Conservation (phyloP, 2,113 vertebrate genomes). For the Alces alces region DNA sequence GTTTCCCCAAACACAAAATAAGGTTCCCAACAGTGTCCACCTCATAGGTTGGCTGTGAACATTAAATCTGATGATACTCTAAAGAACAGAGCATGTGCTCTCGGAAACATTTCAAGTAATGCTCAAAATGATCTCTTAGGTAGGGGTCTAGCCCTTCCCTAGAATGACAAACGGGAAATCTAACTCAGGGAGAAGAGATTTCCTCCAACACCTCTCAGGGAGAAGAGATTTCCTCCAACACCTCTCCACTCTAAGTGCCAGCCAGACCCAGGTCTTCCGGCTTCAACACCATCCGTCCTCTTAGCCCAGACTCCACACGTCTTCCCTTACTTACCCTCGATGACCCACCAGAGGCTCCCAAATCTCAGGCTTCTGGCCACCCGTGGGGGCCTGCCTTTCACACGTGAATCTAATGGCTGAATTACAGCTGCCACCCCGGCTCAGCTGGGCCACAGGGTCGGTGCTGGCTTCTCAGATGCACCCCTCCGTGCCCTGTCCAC, state of each 20-base stretch:
- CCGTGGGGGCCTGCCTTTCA: not conserved
- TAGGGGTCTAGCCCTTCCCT: not conserved
- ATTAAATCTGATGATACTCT: not conserved
- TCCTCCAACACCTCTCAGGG: not conserved
- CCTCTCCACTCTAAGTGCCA: not conserved
- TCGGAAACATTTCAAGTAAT: not conserved
- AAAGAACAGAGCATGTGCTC: not conserved
- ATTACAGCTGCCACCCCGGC: not conserved
- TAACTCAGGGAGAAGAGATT: not conserved
- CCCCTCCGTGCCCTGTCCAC: not conserved
- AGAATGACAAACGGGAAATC: not conserved
- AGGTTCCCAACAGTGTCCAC: not conserved
- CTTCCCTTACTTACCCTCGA: not conserved
- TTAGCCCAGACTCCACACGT: not conserved
- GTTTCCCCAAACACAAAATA: not conserved
- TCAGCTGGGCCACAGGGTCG: not conserved
- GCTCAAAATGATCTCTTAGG: not conserved
- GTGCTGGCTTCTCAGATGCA: not conserved
- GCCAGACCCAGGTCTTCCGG: not conserved
- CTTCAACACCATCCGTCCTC: not conserved
- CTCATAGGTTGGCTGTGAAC: not conserved
- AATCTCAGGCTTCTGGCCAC: not conserved
- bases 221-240: not conserved
- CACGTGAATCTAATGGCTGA: not conserved
- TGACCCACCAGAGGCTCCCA: not conserved